Evolutionary conservation across 2,113 vertebrate species (phyloP).

Genomic region (Myrmecophaga tridactyla): DNA sequence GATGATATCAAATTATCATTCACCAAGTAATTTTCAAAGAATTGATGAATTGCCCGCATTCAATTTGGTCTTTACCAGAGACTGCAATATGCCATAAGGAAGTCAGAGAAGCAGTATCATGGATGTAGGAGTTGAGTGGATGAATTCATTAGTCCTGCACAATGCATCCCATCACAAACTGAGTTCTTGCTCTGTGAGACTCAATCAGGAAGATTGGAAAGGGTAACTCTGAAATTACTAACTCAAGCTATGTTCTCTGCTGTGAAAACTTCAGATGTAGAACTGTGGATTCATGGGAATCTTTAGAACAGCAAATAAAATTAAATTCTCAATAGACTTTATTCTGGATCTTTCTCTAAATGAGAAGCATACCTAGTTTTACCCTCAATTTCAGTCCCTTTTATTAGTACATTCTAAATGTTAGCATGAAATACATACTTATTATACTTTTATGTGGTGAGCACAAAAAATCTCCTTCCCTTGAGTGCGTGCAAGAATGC

Average conservation of each 20-base stretch:
- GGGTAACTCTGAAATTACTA: not conserved
- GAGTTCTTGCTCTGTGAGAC: not conserved
- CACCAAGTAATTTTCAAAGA: not conserved
- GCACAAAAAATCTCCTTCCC: not conserved
- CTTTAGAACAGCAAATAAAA: not conserved
- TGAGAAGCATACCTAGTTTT: not conserved
- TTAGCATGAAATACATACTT: not conserved
- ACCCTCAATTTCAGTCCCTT: not conserved
- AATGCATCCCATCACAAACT: not conserved
- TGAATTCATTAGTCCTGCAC: not conserved
- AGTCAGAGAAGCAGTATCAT: not conserved
- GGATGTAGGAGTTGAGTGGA: not conserved
- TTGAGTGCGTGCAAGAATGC: not conserved
- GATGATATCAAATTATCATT: not conserved
- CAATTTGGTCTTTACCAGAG: not conserved
- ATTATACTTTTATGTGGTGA: not conserved
- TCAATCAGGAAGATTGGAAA: not conserved
- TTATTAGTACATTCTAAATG: not conserved
- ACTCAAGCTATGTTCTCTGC: not conserved
- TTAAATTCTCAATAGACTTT: not conserved
- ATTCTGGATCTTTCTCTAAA: not conserved
- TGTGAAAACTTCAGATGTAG: not conserved
- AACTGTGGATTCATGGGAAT: not conserved
- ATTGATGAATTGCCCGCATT: not conserved
- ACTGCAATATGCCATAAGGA: not conserved